Evolutionary conservation across 2,113 vertebrate genomes (phyloP).

Genomic region (Actenoides lindsayi): DNA sequence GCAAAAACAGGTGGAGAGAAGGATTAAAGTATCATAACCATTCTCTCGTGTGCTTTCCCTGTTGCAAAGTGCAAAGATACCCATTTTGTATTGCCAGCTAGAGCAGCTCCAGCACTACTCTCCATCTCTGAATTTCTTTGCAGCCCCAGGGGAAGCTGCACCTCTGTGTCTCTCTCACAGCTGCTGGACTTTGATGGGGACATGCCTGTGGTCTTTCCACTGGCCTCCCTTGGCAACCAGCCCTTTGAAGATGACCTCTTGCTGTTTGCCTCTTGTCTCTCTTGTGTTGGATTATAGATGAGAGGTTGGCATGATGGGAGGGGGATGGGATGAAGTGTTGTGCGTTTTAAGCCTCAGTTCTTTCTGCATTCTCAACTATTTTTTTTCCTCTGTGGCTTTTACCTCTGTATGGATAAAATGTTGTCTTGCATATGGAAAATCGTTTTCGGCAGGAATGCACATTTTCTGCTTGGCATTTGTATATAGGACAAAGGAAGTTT

Average conservation of each 20-base stretch:
- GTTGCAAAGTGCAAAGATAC: constrained; percentile 8
- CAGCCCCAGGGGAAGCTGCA: constrained; percentile 67
- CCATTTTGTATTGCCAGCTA: constrained; percentile 18
- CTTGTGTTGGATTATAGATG: constrained; percentile 82
- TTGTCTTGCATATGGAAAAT: not conserved
- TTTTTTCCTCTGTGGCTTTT: not conserved
- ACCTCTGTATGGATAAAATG: not conserved
- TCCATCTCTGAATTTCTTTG: constrained; percentile 70
- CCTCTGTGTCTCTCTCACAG: constrained; percentile 77
- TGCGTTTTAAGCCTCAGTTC: constrained; percentile 66
- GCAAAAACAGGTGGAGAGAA: not conserved
- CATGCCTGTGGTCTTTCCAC: constrained; percentile 83
- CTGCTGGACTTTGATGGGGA: constrained; percentile 87
- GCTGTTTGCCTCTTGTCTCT: constrained; percentile 87
- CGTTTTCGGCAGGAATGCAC: not conserved
- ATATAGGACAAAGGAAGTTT: not conserved
- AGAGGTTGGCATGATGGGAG: constrained; percentile 71
- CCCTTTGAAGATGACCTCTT: constrained; percentile 88
- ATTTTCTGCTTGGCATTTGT: not conserved
- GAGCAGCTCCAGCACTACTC: constrained; percentile 60
- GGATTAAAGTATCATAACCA: not conserved
- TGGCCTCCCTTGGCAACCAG: constrained; percentile 89
- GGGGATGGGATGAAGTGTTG: constrained; percentile 63
- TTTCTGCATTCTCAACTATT: constrained; percentile 48
- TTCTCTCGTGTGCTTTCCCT: not conserved